Conservation (phyloP, 2,888 invertebrate genomes). For the Rhagophthalmus giganteus region DNA sequence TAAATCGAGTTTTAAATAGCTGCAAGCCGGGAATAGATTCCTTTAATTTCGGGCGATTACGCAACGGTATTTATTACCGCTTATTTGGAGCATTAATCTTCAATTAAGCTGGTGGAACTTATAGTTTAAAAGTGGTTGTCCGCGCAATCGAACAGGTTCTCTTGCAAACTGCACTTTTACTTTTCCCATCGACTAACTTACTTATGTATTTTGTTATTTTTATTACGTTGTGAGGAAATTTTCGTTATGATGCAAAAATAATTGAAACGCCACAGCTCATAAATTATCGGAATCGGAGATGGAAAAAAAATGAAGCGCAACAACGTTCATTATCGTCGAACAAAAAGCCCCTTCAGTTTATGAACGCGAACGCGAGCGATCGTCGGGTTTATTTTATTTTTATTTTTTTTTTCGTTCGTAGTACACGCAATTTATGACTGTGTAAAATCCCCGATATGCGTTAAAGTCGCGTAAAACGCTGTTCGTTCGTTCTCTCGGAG, state of each 20-base stretch:
- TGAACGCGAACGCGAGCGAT: no score
- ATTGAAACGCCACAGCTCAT: slow-evolving; percentile 5
- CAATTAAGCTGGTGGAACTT: neutral
- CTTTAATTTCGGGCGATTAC: slow-evolving; percentile 3
- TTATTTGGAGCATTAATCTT: slow-evolving; percentile 4
- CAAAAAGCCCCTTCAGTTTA: neutral
- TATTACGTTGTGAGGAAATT: neutral
- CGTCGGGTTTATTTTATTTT: no score
- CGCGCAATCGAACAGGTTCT: neutral
- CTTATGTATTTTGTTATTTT: neutral
- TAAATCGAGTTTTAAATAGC: slow-evolving; percentile 8
- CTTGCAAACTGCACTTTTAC: slow-evolving; percentile 2
- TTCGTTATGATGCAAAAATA: slow-evolving; percentile 8
- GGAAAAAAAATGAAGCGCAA: neutral
- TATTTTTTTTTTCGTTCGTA: neutral
- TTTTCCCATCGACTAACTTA: slow-evolving; percentile 1
- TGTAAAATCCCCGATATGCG: no score
- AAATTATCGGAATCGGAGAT: slow-evolving; percentile 1
- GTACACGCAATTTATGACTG: neutral
- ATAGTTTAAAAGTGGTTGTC: neutral
- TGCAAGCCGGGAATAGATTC: slow-evolving; percentile 4
- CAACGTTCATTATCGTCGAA: neutral
- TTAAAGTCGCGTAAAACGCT: no score
- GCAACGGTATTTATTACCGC: slow-evolving; percentile 1
- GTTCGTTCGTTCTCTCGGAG: no score